Conservation (phyloP, 2,113 vertebrate genomes). For the Chamaea fasciata region DNA sequence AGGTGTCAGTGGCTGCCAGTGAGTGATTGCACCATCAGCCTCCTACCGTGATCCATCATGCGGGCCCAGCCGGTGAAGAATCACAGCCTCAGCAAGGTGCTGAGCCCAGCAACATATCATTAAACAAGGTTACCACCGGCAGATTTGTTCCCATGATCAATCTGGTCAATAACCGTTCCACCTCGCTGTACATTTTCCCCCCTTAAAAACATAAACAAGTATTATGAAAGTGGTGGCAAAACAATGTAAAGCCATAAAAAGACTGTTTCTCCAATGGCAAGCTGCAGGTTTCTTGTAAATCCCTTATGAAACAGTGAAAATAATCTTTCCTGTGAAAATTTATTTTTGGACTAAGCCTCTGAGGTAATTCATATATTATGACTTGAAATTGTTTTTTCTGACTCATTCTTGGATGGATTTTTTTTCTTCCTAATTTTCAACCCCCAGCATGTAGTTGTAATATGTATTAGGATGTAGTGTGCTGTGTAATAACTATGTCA, state of each 20-base stretch:
- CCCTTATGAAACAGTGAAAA: constrained; percentile 61
- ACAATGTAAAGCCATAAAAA: constrained; percentile 36
- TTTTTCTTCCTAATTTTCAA: constrained; percentile 11
- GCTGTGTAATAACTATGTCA: neutral
- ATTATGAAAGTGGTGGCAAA: constrained; percentile 55
- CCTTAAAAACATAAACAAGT: constrained; percentile 69
- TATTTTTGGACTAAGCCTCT: constrained; percentile 32
- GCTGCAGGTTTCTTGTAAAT: constrained; percentile 35
- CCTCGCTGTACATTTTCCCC: constrained; percentile 54
- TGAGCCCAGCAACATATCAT: constrained; percentile 88
- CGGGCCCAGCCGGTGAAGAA: constrained; percentile 81
- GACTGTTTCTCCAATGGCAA: constrained; percentile 43
- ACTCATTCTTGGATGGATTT: constrained; percentile 43
- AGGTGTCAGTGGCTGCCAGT: constrained; percentile 82
- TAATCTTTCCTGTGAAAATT: constrained; percentile 36
- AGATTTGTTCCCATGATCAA: constrained; percentile 86
- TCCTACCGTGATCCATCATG: constrained; percentile 95
- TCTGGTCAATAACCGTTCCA: constrained; percentile 80
- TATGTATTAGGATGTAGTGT: neutral
- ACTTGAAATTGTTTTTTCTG: constrained; percentile 39
- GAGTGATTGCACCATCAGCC: constrained; percentile 98
- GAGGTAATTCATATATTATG: constrained; percentile 63
- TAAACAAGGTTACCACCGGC: constrained; percentile 89
- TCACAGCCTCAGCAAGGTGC: constrained; percentile 81
- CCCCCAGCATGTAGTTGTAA: neutral